phyloP scores from a whole-genome alignment of 2,113 vertebrate species.

The Crotalus viridis region DNA sequence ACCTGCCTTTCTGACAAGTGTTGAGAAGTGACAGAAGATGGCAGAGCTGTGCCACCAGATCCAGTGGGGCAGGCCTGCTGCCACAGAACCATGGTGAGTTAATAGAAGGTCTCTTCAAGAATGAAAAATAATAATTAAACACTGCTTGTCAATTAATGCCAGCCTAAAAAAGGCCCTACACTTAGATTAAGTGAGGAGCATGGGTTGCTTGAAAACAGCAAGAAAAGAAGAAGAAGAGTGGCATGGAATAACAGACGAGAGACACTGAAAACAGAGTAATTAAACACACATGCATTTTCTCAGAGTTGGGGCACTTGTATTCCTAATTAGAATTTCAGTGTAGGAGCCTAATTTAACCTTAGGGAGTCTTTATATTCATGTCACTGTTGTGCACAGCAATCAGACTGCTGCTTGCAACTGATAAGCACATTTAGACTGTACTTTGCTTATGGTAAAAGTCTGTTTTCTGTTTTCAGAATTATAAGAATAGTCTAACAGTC shows the following conservation, averaged over 20 bases:
- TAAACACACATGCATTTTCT: conserved; percentile 72
- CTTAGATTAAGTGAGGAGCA: conserved; percentile 71
- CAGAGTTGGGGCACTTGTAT: conserved; percentile 72
- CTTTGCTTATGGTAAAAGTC: conserved; percentile 54
- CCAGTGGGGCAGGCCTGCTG: conserved; percentile 52
- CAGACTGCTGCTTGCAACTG: conserved; percentile 64
- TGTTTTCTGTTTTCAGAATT: conserved; percentile 55
- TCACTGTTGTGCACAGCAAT: conserved; percentile 69
- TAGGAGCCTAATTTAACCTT: conserved; percentile 77
- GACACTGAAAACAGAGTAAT: conserved; percentile 72
- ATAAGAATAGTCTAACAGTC: neutral
- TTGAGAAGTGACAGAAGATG: conserved; percentile 61
- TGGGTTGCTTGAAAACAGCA: conserved; percentile 73
- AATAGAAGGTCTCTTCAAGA: conserved; percentile 71
- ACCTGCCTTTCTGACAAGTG: conserved; percentile 41
- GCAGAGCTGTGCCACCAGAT: conserved; percentile 64
- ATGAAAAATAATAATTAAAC: conserved; percentile 82
- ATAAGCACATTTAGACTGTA: conserved; percentile 64
- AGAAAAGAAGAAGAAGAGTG: conserved; percentile 72
- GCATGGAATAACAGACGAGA: conserved; percentile 69
- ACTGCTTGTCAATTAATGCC: conserved; percentile 77
- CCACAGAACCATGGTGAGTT: conserved; percentile 69
- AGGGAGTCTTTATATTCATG: conserved; percentile 74
- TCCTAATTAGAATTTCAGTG: conserved; percentile 79
- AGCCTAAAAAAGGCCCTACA: conserved; percentile 73